Base-by-base conservation (phyloP, 2,888 invertebrate species). In the Anthophora plumipes region DNA sequence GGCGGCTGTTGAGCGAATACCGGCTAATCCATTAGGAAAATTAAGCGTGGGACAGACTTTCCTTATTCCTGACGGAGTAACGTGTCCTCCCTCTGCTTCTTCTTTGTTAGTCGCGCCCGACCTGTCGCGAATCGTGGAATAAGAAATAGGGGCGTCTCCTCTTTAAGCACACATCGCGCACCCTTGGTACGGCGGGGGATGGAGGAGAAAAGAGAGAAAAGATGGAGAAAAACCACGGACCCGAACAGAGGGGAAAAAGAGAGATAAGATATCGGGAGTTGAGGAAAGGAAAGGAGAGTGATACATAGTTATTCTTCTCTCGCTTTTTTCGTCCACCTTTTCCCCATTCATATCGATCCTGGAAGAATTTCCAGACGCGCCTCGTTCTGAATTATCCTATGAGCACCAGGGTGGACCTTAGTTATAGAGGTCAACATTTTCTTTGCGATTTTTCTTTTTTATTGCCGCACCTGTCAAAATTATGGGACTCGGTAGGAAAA, bases 1-100 rank as follows among this genome's bases (percentile, higher is more conserved):
- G 76, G 82, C 71, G 31, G 50, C 80, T 82, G 80, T 87, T 85
- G 86, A 85, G 83, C 72, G 73, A 70, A 77, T 76, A 52, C 60
- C 66, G 64, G 84, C 77, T 88, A 89, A 90, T 91, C 90, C 91
- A 91, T 91, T 90, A 91, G 84, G 86, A 86, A 90, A 91, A 91
- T 91, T 90, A 90, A 89, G 83, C 85, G 70, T 39, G 71, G 80
- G 80, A 67, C 83, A 76, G 71, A 69, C 77, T 73, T 66, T 71
- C 66, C 60, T 72, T 69, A 55, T 59, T 73, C 74, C 78, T 63
- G 37, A 25, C 48, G 74, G 68, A 57, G 66, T 57, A 75, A 76
- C 85, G 77, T 71, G 57, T 78, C 73, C 82, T 77, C 70, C 73
- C 82, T 77, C 70, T 57, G 55, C 55, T 43, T 60, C 80, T 78